phyloP scores from a whole-genome alignment of 2,888 invertebrate genomes.

The Cryptocephalus primarius region DNA sequence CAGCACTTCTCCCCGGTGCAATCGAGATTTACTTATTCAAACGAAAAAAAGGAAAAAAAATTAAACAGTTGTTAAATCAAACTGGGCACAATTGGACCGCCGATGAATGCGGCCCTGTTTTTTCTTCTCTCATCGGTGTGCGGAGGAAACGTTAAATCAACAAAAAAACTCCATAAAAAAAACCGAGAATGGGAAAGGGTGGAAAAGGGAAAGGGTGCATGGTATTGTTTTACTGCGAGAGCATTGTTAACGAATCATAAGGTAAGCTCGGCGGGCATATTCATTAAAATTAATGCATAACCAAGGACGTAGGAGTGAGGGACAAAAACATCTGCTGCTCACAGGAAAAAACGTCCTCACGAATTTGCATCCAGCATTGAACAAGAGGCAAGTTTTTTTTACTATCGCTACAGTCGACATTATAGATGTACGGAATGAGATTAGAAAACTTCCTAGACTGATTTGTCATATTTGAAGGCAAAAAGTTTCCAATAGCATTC shows the following conservation, averaged over 20 bases:
- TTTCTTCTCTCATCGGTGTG: constrained; percentile 5
- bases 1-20: too few relatives aligned
- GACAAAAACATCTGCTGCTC: constrained; percentile 1
- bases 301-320: constrained; percentile 11
- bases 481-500: too few relatives aligned
- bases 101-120: constrained; percentile 7
- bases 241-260: constrained; percentile 15
- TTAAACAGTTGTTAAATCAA: constrained; percentile 16
- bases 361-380: too few relatives aligned
- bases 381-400: too few relatives aligned
- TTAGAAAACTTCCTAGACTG: too few relatives aligned
- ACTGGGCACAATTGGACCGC: constrained; percentile 15
- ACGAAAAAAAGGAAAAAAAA: constrained; percentile 10
- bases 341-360: too few relatives aligned
- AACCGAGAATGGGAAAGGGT: not conserved
- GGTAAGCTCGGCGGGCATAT: constrained; percentile 17
- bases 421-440: too few relatives aligned
- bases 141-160: constrained; percentile 11
- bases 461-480: too few relatives aligned
- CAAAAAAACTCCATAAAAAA: constrained; percentile 14
- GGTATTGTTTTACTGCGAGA: constrained; percentile 19
- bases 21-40: too few relatives aligned
- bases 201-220: constrained; percentile 16
- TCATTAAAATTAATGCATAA: constrained; percentile 27
- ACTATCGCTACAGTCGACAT: too few relatives aligned